Evolutionary conservation across 30 jellyfish, hydroid and myxozoan species (phyloP).

Genomic region (Rhopilema esculentum): DNA sequence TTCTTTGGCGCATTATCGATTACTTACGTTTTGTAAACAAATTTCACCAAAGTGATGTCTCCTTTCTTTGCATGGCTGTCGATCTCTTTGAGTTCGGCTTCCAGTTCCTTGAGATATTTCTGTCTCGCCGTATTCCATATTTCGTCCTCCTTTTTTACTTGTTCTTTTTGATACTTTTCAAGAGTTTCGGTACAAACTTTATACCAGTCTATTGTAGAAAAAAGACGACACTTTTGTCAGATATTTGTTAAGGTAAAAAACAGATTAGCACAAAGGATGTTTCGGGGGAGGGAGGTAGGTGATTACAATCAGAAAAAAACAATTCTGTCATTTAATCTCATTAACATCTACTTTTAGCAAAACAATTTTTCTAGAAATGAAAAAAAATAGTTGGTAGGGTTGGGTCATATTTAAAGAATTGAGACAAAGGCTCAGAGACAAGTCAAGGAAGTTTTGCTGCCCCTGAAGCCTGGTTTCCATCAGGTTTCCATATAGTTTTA

Average conservation of each 20-base stretch:
- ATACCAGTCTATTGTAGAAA: slow-evolving; percentile 45
- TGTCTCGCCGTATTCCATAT: slow-evolving; percentile 45
- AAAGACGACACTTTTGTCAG: neutral
- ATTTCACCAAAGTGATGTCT: slow-evolving; percentile 33
- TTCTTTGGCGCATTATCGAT: no score
- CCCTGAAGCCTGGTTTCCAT: no score
- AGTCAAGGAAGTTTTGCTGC: no score
- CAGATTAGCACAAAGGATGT: no score
- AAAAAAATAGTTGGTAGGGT: no score
- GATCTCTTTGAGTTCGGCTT: slow-evolving; percentile 25
- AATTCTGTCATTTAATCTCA: neutral
- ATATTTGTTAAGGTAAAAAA: neutral
- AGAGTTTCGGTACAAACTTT: slow-evolving; percentile 47
- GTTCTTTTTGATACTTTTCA: slow-evolving; percentile 42
- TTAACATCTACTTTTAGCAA: no score
- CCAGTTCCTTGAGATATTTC: slow-evolving; percentile 20
- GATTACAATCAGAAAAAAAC: neutral
- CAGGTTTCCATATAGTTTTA: no score
- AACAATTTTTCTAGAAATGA: no score
- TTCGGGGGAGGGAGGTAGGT: no score
- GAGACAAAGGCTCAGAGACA: no score
- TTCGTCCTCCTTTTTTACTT: slow-evolving; percentile 33
- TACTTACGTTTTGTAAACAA: slow-evolving; percentile 38
- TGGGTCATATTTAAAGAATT: no score
- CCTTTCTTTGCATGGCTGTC: slow-evolving; percentile 4